Conservation (phyloP, 2,888 invertebrate genomes). For the Sarcophaga subvicina region DNA sequence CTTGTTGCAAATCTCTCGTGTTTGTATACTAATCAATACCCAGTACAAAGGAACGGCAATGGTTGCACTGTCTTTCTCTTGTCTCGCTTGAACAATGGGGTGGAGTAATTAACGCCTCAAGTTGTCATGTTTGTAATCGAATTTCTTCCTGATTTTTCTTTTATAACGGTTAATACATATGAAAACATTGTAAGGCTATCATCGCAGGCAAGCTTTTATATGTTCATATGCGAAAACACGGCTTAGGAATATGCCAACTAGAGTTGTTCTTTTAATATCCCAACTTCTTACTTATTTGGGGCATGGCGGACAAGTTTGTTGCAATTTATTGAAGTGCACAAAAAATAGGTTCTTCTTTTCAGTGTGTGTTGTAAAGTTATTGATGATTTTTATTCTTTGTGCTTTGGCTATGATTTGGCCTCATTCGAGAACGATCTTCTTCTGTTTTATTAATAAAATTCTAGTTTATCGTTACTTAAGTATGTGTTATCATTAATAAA, state of each 20-base stretch:
- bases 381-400: background rate
- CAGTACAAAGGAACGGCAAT: background rate
- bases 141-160: slow-evolving; percentile 57
- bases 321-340: background rate
- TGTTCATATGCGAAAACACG: too few species aligned
- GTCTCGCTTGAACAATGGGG: background rate
- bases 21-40: background rate
- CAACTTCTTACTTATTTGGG: too few species aligned
- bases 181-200: background rate
- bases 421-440: background rate
- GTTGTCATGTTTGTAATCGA: slow-evolving; percentile 35
- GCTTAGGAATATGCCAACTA: too few species aligned
- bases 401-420: background rate
- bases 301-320: background rate
- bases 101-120: slow-evolving; percentile 49
- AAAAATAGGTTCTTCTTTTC: background rate
- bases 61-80: slow-evolving; percentile 36
- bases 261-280: too few species aligned
- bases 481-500: background rate
- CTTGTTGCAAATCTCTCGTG: slow-evolving; percentile 20
- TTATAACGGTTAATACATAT: background rate
- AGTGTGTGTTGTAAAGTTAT: too few species aligned
- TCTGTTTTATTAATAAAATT: background rate
- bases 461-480: background rate
- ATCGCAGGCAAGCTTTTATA: too few species aligned